Conservation (phyloP, 2,797 vertebrate species). For the Intellagama lesueurii region DNA sequence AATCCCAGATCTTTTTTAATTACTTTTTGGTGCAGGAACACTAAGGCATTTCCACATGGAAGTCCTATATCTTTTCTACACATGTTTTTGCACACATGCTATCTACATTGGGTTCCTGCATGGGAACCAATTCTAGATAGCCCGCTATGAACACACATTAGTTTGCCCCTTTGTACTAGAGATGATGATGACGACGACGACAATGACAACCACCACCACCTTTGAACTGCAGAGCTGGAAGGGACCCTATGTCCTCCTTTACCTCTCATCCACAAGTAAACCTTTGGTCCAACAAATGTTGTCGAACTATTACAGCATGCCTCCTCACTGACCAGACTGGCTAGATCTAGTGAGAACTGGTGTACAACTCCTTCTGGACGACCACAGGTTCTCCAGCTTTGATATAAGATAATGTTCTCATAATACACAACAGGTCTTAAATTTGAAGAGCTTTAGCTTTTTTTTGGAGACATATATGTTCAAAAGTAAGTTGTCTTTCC, state of each 20-base stretch:
- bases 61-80: background rate
- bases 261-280: background rate
- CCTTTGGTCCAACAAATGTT: background rate
- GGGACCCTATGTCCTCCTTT: background rate
- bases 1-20: background rate
- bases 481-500: background rate
- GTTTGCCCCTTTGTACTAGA: background rate
- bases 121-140: background rate
- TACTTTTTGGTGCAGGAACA: too few species aligned
- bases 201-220: too few species aligned
- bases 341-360: background rate
- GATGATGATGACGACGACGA: background rate
- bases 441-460: accelerated
- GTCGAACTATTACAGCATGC: background rate
- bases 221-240: background rate
- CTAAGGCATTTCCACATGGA: too few species aligned
- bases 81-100: background rate
- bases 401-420: background rate
- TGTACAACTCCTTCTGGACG: background rate
- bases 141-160: background rate
- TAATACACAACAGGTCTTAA: background rate
- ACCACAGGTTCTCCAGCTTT: background rate
- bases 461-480: background rate
- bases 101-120: background rate
- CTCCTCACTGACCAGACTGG: background rate